A percentile compares a stretch with the other conserved stretches of the same genome.
Conservation (phyloP, 2,888 invertebrate genomes). For the Hydropsyche betteni region DNA sequence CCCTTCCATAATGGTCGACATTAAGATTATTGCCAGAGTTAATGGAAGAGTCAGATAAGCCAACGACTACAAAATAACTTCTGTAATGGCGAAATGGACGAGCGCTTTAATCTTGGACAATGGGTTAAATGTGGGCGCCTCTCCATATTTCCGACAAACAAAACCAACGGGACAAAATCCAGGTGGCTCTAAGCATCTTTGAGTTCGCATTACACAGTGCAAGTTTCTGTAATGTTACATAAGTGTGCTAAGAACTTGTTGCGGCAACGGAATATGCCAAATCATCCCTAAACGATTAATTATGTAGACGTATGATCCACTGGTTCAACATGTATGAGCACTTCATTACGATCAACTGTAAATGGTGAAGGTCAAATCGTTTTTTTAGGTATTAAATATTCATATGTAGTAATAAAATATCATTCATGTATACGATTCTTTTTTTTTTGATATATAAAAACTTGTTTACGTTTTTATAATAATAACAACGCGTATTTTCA, state of each 20-base stretch:
- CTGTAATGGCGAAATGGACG: constrained; percentile 38
- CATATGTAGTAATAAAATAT: background rate
- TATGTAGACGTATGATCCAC: background rate
- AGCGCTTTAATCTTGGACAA: constrained; percentile 20
- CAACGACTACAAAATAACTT: constrained; percentile 48
- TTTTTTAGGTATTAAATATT: too few relatives aligned
- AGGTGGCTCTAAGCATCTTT: background rate
- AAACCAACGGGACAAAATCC: constrained; percentile 9
- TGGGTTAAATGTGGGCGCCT: constrained; percentile 24
- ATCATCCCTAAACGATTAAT: constrained; percentile 29
- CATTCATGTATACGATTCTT: background rate
- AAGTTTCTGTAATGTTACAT: too few relatives aligned
- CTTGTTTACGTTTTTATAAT: too few relatives aligned
- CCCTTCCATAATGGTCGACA: constrained; percentile 41
- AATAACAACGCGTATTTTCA: background rate
- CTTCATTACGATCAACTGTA: background rate
- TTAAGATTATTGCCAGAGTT: constrained; percentile 49
- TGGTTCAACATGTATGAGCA: too few relatives aligned
- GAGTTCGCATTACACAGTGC: background rate
- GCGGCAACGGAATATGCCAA: background rate
- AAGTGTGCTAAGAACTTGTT: too few relatives aligned
- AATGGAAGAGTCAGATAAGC: constrained; percentile 49
- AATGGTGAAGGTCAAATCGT: background rate
- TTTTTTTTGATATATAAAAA: too few relatives aligned
- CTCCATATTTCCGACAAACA: background rate